Base-by-base conservation (phyloP, 1,140 invertebrate species). In the Laupala kohalensis region DNA sequence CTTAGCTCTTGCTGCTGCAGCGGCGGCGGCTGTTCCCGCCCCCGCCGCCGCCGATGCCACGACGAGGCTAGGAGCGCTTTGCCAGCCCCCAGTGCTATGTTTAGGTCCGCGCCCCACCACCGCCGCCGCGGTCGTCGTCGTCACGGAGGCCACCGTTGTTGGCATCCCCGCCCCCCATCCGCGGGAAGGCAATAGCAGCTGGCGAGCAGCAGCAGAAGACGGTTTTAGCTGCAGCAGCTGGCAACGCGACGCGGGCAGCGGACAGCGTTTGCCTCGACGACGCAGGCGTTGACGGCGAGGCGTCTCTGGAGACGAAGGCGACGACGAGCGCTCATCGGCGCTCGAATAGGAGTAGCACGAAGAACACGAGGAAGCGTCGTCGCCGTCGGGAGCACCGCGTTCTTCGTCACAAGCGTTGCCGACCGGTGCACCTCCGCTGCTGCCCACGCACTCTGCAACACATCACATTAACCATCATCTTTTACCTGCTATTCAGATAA, bases 41-140 rank as follows among this genome's bases (percentile, higher is more conserved):
- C 28, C 29, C 25, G 3, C 23, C 3, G 6, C 29, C 67, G 26
- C 67, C 25, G 26, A 78, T 12, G 27, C 63, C 25, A 25, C 64
- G 64, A 67, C 9, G 4, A 72, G 71, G 26, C 62, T 67, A 13
- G 71, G 71, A 25, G 71, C 67, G 27, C 71, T 72, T 25, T 64
- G 69, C 37, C 73, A 67, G 28, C 70, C 24, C 63, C 72, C 65
- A 25, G 53, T 23, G 76, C 71, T 78, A 78, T 75, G 76, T 75
- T 77, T 79, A 77, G 76, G 5, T 73, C 73, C 53, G 30, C 72
- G 15, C 13, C 68, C 5, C n/a, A 24, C 65, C 72, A 24, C 64
- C 72, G 65, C 74, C 75, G 70, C 70, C 30, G 69, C 71, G 69
- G 30, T 64, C 67, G 25, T 62, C 69, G 12, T n/a, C 1, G 9